Evolutionary conservation across 1,140 invertebrate genomes (phyloP).

Genomic region (Bicyclus anynana): DNA sequence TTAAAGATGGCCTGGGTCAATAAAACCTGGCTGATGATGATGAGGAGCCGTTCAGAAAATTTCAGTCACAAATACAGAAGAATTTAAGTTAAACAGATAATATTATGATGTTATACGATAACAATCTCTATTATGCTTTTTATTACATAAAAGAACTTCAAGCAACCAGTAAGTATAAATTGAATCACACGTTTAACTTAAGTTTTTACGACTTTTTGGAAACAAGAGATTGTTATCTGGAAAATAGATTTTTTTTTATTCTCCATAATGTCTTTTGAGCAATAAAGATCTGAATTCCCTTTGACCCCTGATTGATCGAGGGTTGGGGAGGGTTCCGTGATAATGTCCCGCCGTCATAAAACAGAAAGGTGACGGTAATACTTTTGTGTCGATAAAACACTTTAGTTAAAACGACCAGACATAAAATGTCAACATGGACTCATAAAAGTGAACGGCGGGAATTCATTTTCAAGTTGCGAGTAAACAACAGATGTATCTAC

Average conservation of each 20-base stretch:
- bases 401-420: neutral
- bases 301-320: conserved; percentile 2
- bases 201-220: neutral
- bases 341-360: conserved; percentile 10
- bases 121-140: neutral
- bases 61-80: no score
- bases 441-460: neutral
- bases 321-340: neutral
- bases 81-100: no score
- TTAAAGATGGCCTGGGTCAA: no score
- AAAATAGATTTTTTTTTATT: conserved; percentile 4
- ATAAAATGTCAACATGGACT: neutral
- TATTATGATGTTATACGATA: no score
- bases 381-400: neutral
- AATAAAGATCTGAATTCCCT: conserved; percentile 6
- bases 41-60: no score
- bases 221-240: neutral
- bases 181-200: neutral
- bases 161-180: neutral
- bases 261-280: neutral
- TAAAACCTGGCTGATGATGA: no score
- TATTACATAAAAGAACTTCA: no score
- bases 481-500: no score
- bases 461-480: neutral
- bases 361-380: conserved; percentile 5